phyloP scores from a whole-genome alignment of 2,797 vertebrate genomes.

The Pseudopleuronectes americanus region DNA sequence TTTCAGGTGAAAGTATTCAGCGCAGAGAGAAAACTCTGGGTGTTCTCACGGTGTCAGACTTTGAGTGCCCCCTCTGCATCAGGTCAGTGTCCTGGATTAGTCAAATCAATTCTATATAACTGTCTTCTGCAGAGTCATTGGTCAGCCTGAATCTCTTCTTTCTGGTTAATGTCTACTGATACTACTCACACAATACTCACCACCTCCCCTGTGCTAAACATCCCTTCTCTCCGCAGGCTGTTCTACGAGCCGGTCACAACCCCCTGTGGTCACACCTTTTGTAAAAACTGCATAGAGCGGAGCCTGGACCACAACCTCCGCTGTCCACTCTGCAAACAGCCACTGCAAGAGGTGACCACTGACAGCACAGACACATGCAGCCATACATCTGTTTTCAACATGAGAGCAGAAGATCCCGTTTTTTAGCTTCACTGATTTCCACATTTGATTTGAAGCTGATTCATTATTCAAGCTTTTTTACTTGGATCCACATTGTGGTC shows the following conservation, averaged over 20 bases:
- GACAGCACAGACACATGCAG: background rate
- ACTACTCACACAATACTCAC: no score
- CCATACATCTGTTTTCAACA: background rate
- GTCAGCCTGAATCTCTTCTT: background rate
- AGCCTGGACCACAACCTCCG: slow-evolving; percentile 92
- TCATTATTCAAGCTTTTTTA: background rate
- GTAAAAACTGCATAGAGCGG: slow-evolving; percentile 92
- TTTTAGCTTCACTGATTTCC: no score
- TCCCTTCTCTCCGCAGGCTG: slow-evolving; percentile 76
- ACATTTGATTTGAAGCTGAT: background rate
- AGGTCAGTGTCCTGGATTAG: slow-evolving; percentile 80
- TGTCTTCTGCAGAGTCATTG: slow-evolving; percentile 7
- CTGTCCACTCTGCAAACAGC: slow-evolving; percentile 95
- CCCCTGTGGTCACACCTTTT: slow-evolving; percentile 94
- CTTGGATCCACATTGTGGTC: background rate
- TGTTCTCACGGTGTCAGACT: slow-evolving; percentile 85
- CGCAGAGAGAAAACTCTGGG: slow-evolving; percentile 60
- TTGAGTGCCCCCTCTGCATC: slow-evolving; percentile 94
- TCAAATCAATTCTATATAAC: slow-evolving; percentile 37
- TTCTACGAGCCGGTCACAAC: slow-evolving; percentile 92
- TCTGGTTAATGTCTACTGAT: slow-evolving; percentile 27
- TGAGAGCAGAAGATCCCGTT: background rate
- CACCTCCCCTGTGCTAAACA: background rate
- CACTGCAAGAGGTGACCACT: slow-evolving; percentile 88
- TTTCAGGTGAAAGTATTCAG: slow-evolving; percentile 61